These are phyloP conservation scores for Lasioglossum vierecki DNA, from an alignment of 2,888 invertebrate genomes.

Conservation along the genomic window DNA sequence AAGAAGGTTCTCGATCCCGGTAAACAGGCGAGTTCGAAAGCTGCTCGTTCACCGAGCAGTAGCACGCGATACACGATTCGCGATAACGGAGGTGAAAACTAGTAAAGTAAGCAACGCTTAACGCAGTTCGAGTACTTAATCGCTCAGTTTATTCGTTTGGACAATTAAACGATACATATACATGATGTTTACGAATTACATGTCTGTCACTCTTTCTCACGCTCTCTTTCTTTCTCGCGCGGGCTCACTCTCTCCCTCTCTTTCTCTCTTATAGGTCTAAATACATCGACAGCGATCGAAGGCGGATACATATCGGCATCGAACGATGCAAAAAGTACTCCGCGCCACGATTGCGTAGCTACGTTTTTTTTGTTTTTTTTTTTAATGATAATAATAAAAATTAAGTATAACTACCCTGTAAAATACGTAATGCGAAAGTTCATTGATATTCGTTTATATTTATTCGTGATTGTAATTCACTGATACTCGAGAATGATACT, in stretches of 20 bases:
- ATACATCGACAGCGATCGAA: conserved; percentile 79
- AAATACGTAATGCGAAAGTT: conserved; percentile 78
- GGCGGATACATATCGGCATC: conserved; percentile 58
- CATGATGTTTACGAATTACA: conserved; percentile 81
- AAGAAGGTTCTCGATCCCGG: conserved; percentile 22
- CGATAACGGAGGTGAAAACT: neutral
- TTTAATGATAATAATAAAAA: conserved; percentile 76
- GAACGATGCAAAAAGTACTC: conserved; percentile 43
- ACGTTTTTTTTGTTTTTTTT: conserved; percentile 54
- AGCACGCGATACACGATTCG: neutral
- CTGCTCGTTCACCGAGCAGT: neutral
- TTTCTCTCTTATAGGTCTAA: conserved; percentile 71
- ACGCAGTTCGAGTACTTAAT: conserved; percentile 64
- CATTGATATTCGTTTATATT: conserved; percentile 74
- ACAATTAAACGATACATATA: conserved; percentile 83
- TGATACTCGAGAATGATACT: conserved; percentile 71
- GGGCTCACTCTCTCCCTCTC: neutral
- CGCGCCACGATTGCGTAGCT: conserved; percentile 67
- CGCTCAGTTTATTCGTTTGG: conserved; percentile 76
- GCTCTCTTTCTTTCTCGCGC: neutral
- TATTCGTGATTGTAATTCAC: conserved; percentile 72
- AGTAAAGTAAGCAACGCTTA: neutral
- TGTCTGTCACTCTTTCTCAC: conserved; percentile 72
- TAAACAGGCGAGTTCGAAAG: neutral
- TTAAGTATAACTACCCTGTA: conserved; percentile 82